phyloP scores from a whole-genome alignment of 1,140 invertebrate genomes.

The Drosophila obscura region DNA sequence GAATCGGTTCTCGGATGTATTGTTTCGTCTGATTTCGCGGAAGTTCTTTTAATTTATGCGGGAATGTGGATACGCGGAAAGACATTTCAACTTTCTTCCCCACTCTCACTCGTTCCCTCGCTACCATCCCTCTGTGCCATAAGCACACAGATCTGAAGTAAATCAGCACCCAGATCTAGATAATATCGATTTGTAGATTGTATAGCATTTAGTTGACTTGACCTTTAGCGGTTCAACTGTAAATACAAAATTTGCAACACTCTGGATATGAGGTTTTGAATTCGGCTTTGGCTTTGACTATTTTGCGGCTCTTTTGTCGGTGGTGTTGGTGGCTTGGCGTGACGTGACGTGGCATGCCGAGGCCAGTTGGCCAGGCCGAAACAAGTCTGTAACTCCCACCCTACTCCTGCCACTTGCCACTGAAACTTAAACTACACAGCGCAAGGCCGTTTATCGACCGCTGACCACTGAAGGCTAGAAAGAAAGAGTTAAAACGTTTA shows the following conservation, averaged over 20 bases:
- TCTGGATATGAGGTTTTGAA: slow-evolving; percentile 3
- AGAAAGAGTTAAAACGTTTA: slow-evolving; percentile 1
- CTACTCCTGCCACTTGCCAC: slow-evolving; percentile 9
- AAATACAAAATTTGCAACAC: not conserved
- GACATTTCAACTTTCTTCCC: slow-evolving; percentile 24
- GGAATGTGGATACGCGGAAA: slow-evolving; percentile 48
- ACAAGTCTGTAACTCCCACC: slow-evolving; percentile 27
- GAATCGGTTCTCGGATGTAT: slow-evolving; percentile 5
- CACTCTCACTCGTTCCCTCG: slow-evolving; percentile 2
- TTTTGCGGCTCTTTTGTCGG: slow-evolving; percentile 59
- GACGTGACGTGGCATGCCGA: slow-evolving; percentile 17
- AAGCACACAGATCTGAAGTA: too few relatives aligned
- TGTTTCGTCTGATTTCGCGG: slow-evolving; percentile 25
- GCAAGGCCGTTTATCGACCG: slow-evolving; percentile 49
- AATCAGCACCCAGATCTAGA: too few relatives aligned
- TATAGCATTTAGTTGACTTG: slow-evolving; percentile 25
- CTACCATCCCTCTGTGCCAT: too few relatives aligned
- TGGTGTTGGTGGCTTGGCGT: slow-evolving; percentile 4
- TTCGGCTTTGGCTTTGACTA: slow-evolving; percentile 38
- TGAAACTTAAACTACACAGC: slow-evolving; percentile 1
- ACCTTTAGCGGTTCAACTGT: slow-evolving; percentile 40
- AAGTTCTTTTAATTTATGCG: slow-evolving; percentile 45
- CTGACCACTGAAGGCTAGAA: slow-evolving; percentile 14
- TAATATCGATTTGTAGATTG: not conserved
- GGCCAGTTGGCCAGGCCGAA: slow-evolving; percentile 46